Evolutionary conservation across 2,797 vertebrate genomes (phyloP), one percentile per base, ranked within the genome.

Genomic region (Acanthiza pusilla): DNA sequence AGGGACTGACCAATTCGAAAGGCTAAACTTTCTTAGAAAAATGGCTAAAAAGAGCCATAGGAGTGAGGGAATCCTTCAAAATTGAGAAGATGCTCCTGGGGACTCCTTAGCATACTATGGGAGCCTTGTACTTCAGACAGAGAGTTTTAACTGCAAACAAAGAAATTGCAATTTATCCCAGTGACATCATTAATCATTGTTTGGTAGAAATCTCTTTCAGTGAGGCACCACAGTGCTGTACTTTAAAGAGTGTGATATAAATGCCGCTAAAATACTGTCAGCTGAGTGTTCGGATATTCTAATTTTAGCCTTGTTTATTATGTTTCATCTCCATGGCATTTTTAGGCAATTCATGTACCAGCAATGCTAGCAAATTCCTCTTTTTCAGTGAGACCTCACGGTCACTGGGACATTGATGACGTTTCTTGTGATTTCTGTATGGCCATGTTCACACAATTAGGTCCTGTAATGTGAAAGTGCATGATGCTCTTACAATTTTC

Each of bases 291-390:
- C 75, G 91, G 62, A 66, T 91, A 81, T 62, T 91, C 94, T 94
- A 93, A 94, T 83, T 93, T 95, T 96, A 95, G 75, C 32, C 72
- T 85, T 94, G 91, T 94, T 96, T 96, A 88, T 97, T 91, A 91
- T 89, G 79, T 50, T 93, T 92, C 75, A 89, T 94, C 85, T 94
- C 95, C 89, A 92, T 95, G 85, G 85, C 51, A 68, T 36, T 95
- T 96, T 96, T 65, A 92, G 79, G 76, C 76, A 72, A 91, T 89
- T 88, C 85, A 88, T 66, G 47, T 55, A 81, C 54, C 73, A 88
- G 87, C 36, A 93, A 77, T 48, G 65, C 53, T 83, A 89, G 60
- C 65, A 92, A 88, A 92, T 66, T 77, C 62, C 29, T 93, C 55
- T 81, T 85, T 88, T 85, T 77, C 68, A 68, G 43, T 77, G 48